phyloP scores from a whole-genome alignment of 2,888 invertebrate species.

The Agelastica alni region DNA sequence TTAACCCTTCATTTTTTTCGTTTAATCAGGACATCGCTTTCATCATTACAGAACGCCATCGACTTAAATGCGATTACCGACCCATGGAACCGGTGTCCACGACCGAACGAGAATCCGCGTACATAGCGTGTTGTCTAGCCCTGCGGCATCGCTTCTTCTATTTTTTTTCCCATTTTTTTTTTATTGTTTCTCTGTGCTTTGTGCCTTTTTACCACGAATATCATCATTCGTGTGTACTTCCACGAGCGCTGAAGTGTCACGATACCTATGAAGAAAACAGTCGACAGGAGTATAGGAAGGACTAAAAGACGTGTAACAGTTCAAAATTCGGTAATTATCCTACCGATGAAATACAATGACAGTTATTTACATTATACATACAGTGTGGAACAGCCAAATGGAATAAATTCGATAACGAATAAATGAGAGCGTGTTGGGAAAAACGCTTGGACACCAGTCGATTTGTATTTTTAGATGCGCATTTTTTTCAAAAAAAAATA shows the following conservation, averaged over 20 bases:
- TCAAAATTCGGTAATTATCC: too few relatives aligned
- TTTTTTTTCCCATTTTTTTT: slow-evolving; percentile 5
- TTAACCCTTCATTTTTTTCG: too few relatives aligned
- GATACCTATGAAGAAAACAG: neutral
- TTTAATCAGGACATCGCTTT: neutral
- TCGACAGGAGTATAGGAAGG: neutral
- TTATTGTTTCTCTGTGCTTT: slow-evolving; percentile 6
- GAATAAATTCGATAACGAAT: too few relatives aligned
- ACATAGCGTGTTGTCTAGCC: slow-evolving; percentile 16
- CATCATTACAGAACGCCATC: neutral
- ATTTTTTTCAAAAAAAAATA: too few relatives aligned
- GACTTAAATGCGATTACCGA: neutral
- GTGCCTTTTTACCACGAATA: slow-evolving; percentile 24
- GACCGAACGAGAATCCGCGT: neutral
- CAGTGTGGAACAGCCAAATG: too few relatives aligned
- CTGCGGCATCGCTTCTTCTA: slow-evolving; percentile 13
- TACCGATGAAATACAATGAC: too few relatives aligned
- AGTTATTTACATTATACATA: too few relatives aligned
- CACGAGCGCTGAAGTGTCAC: neutral
- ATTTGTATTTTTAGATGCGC: too few relatives aligned
- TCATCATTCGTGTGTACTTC: slow-evolving; percentile 8
- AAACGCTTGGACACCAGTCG: too few relatives aligned
- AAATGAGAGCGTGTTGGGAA: too few relatives aligned
- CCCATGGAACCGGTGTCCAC: neutral
- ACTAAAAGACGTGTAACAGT: too few relatives aligned